These are phyloP conservation scores for Leptodactylus fallax DNA, from an alignment of 2,797 vertebrate species.

Conservation along the genomic window DNA sequence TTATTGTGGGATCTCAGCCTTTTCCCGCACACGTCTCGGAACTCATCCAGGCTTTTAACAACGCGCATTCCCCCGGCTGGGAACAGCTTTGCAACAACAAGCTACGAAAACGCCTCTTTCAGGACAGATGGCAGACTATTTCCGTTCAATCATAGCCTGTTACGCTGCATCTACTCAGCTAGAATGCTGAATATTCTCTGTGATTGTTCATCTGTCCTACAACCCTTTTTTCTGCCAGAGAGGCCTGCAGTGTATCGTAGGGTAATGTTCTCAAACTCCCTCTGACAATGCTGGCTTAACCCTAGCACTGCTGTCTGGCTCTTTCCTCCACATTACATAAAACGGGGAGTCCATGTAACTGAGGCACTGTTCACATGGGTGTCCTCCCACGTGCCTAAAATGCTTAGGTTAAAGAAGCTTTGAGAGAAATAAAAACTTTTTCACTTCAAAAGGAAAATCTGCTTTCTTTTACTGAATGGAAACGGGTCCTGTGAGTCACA, in stretches of 20 bases:
- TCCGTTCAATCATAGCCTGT: conserved; percentile 64
- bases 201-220: conserved; percentile 59
- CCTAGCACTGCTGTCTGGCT: conserved; percentile 1
- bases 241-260: conserved; percentile 46
- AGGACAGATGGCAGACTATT: conserved; percentile 65
- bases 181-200: conserved; percentile 60
- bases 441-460: background rate
- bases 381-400: background rate
- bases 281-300: conserved; percentile 44
- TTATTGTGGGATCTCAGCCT: conserved; percentile 54
- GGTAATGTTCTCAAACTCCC: conserved; percentile 32
- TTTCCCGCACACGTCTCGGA: conserved; percentile 62
- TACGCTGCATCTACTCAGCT: conserved; percentile 62
- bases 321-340: background rate
- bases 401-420: background rate
- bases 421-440: too few relatives aligned
- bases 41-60: conserved; percentile 60
- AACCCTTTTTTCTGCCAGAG: conserved; percentile 35
- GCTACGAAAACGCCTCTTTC: conserved; percentile 62
- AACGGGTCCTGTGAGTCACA: background rate
- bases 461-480: background rate
- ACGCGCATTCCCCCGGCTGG: conserved; percentile 62
- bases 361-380: background rate
- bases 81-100: conserved; percentile 63
- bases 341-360: background rate